A percentile compares a stretch with the other conserved stretches of the same genome.
phyloP scores from a whole-genome alignment of 2,888 invertebrate genomes.

The Hypsopygia costalis region DNA sequence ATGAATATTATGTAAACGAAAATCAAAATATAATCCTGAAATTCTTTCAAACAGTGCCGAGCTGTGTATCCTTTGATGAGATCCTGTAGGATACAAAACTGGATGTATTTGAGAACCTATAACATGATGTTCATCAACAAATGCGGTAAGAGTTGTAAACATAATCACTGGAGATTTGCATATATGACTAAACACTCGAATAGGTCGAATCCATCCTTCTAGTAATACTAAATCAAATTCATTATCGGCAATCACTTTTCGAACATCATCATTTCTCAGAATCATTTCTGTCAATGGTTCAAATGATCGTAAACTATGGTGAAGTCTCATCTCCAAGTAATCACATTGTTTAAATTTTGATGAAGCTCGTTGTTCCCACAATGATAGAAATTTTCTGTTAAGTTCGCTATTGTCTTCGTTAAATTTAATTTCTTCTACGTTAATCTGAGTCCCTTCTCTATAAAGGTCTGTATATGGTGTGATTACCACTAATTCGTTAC shows the following conservation, averaged over 20 bases:
- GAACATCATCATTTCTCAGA: too few relatives aligned
- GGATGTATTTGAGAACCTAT: conserved; percentile 15
- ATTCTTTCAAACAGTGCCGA: not conserved
- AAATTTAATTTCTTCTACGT: too few relatives aligned
- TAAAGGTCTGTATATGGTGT: conserved; percentile 31
- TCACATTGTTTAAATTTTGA: too few relatives aligned
- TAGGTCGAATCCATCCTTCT: conserved; percentile 6
- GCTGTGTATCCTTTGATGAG: not conserved
- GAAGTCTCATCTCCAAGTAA: too few relatives aligned
- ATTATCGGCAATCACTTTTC: too few relatives aligned
- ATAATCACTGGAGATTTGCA: conserved; percentile 12
- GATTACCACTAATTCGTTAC: conserved; percentile 33
- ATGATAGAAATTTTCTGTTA: not conserved
- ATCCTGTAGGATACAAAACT: conserved; percentile 10
- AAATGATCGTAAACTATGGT: too few relatives aligned
- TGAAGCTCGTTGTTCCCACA: too few relatives aligned
- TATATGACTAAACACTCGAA: conserved; percentile 4
- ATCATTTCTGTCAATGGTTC: too few relatives aligned
- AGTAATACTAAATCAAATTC: conserved; percentile 10
- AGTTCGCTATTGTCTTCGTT: too few relatives aligned
- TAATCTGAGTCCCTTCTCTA: too few relatives aligned
- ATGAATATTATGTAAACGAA: not conserved
- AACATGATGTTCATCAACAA: conserved; percentile 1
- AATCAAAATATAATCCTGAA: not conserved
- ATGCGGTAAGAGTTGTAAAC: conserved; percentile 32